Percentiles rank a stretch among this genome's conserved stretches.
Evolutionary conservation across 2,797 vertebrate genomes (phyloP).

Genomic region (Sebastes iracundus): DNA sequence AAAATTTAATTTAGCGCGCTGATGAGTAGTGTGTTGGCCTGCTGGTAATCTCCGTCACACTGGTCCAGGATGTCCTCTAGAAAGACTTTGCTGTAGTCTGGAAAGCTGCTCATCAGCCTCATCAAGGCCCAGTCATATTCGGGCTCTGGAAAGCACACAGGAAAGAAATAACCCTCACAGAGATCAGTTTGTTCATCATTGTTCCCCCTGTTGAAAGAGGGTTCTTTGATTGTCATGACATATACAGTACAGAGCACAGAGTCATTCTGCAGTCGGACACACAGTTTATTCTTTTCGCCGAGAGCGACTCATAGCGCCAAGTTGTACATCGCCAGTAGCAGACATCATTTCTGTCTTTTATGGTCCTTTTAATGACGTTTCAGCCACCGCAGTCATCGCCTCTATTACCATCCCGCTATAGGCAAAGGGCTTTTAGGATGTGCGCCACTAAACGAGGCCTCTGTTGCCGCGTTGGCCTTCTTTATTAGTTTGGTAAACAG

Average conservation of each 20-base stretch:
- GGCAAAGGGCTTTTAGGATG: too few relatives aligned
- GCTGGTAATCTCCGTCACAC: conserved; percentile 65
- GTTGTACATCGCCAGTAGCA: too few relatives aligned
- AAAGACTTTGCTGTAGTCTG: conserved; percentile 49
- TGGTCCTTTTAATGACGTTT: too few relatives aligned
- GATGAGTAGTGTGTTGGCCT: conserved; percentile 65
- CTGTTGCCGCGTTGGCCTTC: too few relatives aligned
- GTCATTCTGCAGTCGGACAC: background rate
- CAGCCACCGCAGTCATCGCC: too few relatives aligned
- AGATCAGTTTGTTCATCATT: background rate
- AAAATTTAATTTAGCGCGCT: background rate
- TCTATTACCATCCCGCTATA: too few relatives aligned
- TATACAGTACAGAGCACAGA: background rate
- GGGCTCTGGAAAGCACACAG: conserved; percentile 51
- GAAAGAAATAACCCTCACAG: conserved; percentile 6
- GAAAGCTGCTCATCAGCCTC: conserved; percentile 68
- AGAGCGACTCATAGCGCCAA: too few relatives aligned
- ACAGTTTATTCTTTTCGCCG: background rate
- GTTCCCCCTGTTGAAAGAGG: background rate
- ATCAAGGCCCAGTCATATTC: conserved; percentile 65
- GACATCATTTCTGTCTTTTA: too few relatives aligned
- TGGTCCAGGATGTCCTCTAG: conserved; percentile 76
- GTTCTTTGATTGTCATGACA: background rate
- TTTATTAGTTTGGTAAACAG: too few relatives aligned
- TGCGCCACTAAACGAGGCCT: too few relatives aligned